Conservation (phyloP, 2,113 vertebrate genomes). For the Corythaixoides concolor region DNA sequence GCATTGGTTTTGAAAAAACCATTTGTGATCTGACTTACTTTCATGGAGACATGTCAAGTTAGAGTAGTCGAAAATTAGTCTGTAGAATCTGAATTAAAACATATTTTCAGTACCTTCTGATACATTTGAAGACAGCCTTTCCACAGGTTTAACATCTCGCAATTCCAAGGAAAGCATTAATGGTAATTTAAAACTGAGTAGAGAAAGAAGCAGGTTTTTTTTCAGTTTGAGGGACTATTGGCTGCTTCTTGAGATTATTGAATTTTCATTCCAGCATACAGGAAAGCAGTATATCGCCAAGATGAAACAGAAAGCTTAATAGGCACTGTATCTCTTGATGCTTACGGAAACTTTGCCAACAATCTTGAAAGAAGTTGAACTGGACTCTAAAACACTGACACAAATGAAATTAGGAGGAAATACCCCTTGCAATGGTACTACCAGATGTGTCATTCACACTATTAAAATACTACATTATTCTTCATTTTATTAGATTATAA, state of each 20-base stretch:
- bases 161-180: background rate
- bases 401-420: background rate
- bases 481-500: background rate
- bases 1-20: background rate
- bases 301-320: slow-evolving; percentile 54
- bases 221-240: slow-evolving; percentile 15
- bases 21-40: background rate
- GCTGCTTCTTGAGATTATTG: slow-evolving; percentile 39
- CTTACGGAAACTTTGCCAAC: slow-evolving; percentile 17
- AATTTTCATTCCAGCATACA: slow-evolving; percentile 20
- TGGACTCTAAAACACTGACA: background rate
- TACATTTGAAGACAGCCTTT: background rate
- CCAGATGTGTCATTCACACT: background rate
- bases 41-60: background rate
- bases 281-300: background rate
- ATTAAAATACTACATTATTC: background rate
- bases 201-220: background rate
- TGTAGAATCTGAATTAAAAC: background rate
- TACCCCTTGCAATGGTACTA: background rate
- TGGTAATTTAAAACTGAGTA: slow-evolving; percentile 4
- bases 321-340: slow-evolving; percentile 12
- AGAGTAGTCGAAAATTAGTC: background rate
- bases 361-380: background rate
- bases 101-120: background rate
- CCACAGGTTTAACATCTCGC: background rate